Percentiles rank a stretch among this genome's conserved stretches.
These are phyloP conservation scores for Aldabrachelys gigantea DNA, from an alignment of 2,113 vertebrate species.

Conservation along the genomic window DNA sequence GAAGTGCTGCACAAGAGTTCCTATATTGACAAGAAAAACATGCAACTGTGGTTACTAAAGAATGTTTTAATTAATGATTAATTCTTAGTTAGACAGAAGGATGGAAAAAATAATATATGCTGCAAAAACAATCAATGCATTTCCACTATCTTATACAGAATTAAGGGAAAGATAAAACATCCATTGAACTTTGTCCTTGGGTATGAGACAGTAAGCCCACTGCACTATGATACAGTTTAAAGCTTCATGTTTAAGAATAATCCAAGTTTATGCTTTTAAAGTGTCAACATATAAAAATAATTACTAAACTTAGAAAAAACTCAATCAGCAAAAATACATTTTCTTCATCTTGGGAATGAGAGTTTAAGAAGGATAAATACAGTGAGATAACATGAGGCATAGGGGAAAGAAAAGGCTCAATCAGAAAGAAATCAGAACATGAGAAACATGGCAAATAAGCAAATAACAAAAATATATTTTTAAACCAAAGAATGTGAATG, in stretches of 20 bases:
- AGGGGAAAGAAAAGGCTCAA: background rate
- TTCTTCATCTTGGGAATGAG: background rate
- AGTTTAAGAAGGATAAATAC: background rate
- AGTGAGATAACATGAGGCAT: background rate
- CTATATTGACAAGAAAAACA: background rate
- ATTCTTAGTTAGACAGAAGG: background rate
- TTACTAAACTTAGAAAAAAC: background rate
- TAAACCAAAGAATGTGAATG: background rate
- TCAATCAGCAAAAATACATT: background rate
- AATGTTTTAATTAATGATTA: background rate
- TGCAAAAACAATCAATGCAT: background rate
- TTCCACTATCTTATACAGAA: background rate
- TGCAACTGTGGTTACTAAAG: background rate
- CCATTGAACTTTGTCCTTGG: background rate
- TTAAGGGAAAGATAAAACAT: background rate
- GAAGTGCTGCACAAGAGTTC: background rate
- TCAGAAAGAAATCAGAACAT: background rate
- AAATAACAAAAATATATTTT: background rate
- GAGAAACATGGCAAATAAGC: background rate
- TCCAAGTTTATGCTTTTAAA: background rate
- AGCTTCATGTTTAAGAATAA: background rate
- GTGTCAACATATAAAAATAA: background rate
- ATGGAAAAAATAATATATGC: background rate
- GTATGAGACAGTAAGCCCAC: background rate
- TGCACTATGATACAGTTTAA: background rate